phyloP scores from a whole-genome alignment of 2,113 vertebrate species.

The Taxidea taxus region DNA sequence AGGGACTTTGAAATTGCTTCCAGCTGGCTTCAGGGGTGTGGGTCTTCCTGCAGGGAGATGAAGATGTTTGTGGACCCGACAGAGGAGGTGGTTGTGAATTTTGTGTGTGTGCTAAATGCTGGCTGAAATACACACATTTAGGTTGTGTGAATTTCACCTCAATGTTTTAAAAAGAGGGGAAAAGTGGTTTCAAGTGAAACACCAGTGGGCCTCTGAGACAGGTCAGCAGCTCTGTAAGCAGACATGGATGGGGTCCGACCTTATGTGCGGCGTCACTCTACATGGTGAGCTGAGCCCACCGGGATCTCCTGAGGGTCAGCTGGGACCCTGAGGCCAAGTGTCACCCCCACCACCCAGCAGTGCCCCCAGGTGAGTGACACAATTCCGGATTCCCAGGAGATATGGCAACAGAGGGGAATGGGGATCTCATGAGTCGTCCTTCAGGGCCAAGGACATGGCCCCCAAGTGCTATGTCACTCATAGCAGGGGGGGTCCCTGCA shows the following conservation, averaged over 20 bases:
- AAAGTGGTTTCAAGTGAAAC: not conserved
- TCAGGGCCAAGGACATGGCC: rapidly evolving
- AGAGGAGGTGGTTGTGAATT: rapidly evolving
- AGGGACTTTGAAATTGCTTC: not conserved
- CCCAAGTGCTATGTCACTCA: not conserved
- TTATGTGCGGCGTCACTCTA: rapidly evolving
- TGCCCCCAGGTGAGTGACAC: rapidly evolving
- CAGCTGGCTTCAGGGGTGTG: rapidly evolving
- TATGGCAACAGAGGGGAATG: rapidly evolving
- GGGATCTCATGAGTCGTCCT: not conserved
- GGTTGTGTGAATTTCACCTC: not conserved
- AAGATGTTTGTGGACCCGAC: not conserved
- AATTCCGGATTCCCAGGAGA: not conserved
- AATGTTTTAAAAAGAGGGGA: not conserved
- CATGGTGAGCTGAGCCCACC: rapidly evolving
- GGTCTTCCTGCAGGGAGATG: rapidly evolving
- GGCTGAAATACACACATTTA: rapidly evolving
- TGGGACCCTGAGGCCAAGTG: not conserved
- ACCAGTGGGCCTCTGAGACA: not conserved
- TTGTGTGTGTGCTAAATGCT: rapidly evolving
- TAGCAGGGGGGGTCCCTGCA: not conserved
- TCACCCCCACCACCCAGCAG: not conserved
- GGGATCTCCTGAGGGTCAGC: not conserved
- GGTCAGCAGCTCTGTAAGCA: not conserved
- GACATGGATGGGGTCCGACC: rapidly evolving